These are phyloP conservation scores for Diplodus sargus DNA, from an alignment of 2,797 vertebrate genomes.

Conservation along the genomic window DNA sequence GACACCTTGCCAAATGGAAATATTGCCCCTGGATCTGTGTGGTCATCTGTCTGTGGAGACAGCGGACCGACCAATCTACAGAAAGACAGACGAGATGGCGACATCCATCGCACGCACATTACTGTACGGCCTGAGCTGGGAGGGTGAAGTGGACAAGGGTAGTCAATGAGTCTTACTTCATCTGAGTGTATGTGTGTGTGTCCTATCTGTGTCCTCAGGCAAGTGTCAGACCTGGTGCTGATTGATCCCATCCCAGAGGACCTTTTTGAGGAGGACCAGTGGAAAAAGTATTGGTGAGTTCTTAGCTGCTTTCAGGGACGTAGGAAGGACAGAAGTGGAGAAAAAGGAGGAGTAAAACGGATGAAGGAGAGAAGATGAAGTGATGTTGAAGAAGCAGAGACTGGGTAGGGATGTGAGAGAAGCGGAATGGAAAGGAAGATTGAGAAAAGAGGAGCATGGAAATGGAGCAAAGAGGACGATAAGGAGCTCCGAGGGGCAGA, in stretches of 20 bases:
- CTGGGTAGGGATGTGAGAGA: slow-evolving; percentile 16
- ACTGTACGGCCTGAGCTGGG: slow-evolving; percentile 12
- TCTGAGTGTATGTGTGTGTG: slow-evolving; percentile 51
- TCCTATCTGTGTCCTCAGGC: slow-evolving; percentile 79
- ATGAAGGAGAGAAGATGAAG: slow-evolving; percentile 17
- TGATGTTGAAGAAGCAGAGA: slow-evolving; percentile 32
- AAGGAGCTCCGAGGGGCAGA: slow-evolving; percentile 49
- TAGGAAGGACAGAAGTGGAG: slow-evolving; percentile 12
- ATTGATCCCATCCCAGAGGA: slow-evolving; percentile 89
- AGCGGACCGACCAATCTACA: slow-evolving; percentile 36
- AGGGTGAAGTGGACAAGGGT: slow-evolving; percentile 57
- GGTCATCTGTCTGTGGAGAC: slow-evolving; percentile 62
- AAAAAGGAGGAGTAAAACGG: neutral
- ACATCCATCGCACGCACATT: slow-evolving; percentile 65
- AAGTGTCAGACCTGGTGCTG: slow-evolving; percentile 88
- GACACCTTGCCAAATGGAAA: slow-evolving; percentile 75
- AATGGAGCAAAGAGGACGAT: slow-evolving; percentile 26
- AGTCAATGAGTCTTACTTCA: slow-evolving; percentile 55
- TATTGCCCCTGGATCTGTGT: slow-evolving; percentile 59
- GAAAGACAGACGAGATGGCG: slow-evolving; percentile 34
- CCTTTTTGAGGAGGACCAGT: slow-evolving; percentile 83
- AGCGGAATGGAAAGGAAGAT: slow-evolving; percentile 16
- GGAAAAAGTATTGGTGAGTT: slow-evolving; percentile 88
- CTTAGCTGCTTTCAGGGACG: slow-evolving; percentile 21
- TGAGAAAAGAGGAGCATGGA: slow-evolving; percentile 25